A percentile compares a stretch with the other conserved stretches of the same genome.
Conservation (phyloP, 2,113 vertebrate species). For the Anguilla japonica region DNA sequence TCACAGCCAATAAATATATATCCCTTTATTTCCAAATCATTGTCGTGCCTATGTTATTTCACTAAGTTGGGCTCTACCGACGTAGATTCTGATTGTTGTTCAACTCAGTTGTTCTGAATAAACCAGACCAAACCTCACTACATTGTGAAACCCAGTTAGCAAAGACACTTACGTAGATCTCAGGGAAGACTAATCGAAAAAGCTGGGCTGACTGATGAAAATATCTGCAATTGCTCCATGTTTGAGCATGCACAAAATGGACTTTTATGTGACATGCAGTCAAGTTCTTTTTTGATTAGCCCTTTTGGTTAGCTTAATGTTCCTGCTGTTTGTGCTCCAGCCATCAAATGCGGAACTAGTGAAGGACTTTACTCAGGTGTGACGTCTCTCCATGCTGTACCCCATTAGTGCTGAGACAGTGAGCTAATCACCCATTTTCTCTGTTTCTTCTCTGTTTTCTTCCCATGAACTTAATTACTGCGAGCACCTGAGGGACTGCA, state of each 20-base stretch:
- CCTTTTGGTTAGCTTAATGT: not conserved
- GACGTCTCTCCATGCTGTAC: not conserved
- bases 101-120: too few species aligned
- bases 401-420: not conserved
- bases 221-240: too few species aligned
- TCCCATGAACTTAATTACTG: constrained; percentile 22
- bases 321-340: not conserved
- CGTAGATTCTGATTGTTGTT: too few species aligned
- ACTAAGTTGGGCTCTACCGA: too few species aligned
- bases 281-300: not conserved
- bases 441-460: constrained; percentile 4
- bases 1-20: too few species aligned
- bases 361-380: not conserved
- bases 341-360: not conserved
- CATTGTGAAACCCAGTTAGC: too few species aligned
- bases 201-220: too few species aligned
- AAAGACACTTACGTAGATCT: too few species aligned
- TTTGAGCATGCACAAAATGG: not conserved
- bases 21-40: too few species aligned
- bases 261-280: not conserved
- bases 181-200: too few species aligned
- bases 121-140: too few species aligned
- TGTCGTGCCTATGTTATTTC: too few species aligned
- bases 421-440: constrained; percentile 19
- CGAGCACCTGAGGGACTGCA: not conserved